Conservation (phyloP, 2,797 vertebrate species). For the Helarctos malayanus region DNA sequence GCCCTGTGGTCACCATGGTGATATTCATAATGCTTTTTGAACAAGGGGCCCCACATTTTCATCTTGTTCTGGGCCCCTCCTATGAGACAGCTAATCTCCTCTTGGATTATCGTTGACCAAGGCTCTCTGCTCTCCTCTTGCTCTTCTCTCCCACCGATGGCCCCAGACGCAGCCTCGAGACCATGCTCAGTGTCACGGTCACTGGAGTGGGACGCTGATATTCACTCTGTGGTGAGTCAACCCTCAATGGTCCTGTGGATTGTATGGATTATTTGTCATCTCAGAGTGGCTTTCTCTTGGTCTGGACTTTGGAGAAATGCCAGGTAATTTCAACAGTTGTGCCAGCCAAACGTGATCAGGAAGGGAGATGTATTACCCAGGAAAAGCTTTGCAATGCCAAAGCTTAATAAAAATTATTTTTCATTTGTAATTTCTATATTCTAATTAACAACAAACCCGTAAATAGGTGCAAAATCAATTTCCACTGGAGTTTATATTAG, state of each 20-base stretch:
- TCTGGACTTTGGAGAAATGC: slow-evolving; percentile 35
- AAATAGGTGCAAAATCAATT: slow-evolving; percentile 64
- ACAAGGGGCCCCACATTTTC: neutral
- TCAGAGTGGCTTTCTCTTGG: neutral
- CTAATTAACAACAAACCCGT: slow-evolving; percentile 39
- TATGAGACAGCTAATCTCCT: neutral
- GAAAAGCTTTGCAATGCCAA: neutral
- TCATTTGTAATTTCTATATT: slow-evolving; percentile 46
- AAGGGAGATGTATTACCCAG: neutral
- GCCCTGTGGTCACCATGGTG: neutral
- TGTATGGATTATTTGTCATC: neutral
- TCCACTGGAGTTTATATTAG: slow-evolving; percentile 66
- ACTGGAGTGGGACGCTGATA: neutral
- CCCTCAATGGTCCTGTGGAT: neutral
- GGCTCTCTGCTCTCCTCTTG: neutral
- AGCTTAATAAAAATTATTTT: slow-evolving; percentile 60
- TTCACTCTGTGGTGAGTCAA: neutral
- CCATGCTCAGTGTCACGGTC: neutral
- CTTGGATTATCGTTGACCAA: neutral
- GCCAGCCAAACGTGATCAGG: neutral
- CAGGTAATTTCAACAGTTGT: slow-evolving; percentile 38
- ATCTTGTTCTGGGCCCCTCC: neutral
- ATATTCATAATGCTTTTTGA: neutral
- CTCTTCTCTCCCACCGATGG: neutral
- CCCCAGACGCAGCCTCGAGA: neutral